phyloP scores from a whole-genome alignment of 2,888 invertebrate genomes.

The Bombylius major region DNA sequence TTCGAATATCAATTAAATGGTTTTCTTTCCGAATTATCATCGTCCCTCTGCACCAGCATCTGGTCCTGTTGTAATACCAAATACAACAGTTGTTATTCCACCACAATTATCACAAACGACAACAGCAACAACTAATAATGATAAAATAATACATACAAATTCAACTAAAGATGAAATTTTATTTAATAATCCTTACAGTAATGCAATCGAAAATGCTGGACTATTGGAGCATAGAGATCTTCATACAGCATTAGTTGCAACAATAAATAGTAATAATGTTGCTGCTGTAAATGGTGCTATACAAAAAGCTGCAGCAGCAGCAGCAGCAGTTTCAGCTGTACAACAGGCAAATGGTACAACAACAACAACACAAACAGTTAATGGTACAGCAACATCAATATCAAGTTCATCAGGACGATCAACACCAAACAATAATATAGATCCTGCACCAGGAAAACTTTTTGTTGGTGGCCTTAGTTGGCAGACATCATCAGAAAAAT shows the following conservation, averaged over 20 bases:
- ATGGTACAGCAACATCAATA: slow-evolving; percentile 39
- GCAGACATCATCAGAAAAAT: slow-evolving; percentile 86
- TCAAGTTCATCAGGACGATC: slow-evolving; percentile 60
- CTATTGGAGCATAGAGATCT: slow-evolving; percentile 34
- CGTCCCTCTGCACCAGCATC: background rate
- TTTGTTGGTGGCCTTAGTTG: slow-evolving; percentile 87
- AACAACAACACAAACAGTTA: slow-evolving; percentile 23
- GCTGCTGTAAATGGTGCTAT: slow-evolving; percentile 29
- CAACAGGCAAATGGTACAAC: slow-evolving; percentile 20
- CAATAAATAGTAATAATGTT: slow-evolving; percentile 38
- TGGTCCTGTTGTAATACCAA: background rate
- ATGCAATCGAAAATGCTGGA: slow-evolving; percentile 41
- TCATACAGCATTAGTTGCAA: slow-evolving; percentile 37
- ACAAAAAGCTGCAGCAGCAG: slow-evolving; percentile 13
- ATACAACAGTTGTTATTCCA: background rate
- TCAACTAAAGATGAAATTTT: background rate
- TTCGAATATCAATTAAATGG: background rate
- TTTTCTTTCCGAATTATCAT: background rate
- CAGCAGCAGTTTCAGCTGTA: slow-evolving; percentile 21
- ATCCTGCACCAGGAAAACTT: slow-evolving; percentile 71
- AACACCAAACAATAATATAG: slow-evolving; percentile 52
- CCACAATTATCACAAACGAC: too few species aligned
- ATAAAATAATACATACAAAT: background rate
- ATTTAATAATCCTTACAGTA: slow-evolving; percentile 35
- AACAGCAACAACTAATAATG: background rate